phyloP scores from a whole-genome alignment of 2,888 invertebrate genomes.

The Parnassius smintheus region DNA sequence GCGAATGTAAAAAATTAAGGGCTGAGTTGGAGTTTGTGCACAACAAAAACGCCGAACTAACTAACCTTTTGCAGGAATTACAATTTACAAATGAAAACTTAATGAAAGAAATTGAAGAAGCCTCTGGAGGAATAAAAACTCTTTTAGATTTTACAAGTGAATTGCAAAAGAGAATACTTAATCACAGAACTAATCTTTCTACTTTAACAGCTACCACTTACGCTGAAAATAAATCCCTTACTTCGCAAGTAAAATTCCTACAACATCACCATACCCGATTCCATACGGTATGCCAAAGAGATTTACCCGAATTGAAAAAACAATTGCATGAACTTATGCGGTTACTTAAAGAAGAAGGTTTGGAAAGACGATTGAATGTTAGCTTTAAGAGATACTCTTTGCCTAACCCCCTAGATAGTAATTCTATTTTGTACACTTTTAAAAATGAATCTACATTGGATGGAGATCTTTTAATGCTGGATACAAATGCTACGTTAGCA shows the following conservation, averaged over 20 bases:
- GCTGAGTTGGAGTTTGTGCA: conserved; percentile 32
- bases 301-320: conserved; percentile 63
- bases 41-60: conserved; percentile 48
- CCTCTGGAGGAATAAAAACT: conserved; percentile 53
- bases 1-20: conserved; percentile 32
- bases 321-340: conserved; percentile 56
- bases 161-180: conserved; percentile 63
- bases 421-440: conserved; percentile 44
- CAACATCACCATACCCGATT: conserved; percentile 66
- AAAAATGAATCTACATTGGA: conserved; percentile 70
- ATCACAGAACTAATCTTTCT: conserved; percentile 65
- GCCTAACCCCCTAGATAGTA: conserved; percentile 58
- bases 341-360: conserved; percentile 51
- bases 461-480: conserved; percentile 69
- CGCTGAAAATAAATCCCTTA: conserved; percentile 67
- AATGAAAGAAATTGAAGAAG: conserved; percentile 52
- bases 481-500: conserved; percentile 65
- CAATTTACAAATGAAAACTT: conserved; percentile 47
- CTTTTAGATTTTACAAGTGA: conserved; percentile 56
- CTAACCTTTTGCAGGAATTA: conserved; percentile 41
- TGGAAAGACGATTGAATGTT: conserved; percentile 41
- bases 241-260: conserved; percentile 63
- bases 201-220: conserved; percentile 70
- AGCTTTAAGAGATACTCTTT: conserved; percentile 60
- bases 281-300: conserved; percentile 66